Evolutionary conservation across 2,113 vertebrate genomes (phyloP), one percentile per base, ranked within the genome.

Genomic region (Vulpes ferrilata): DNA sequence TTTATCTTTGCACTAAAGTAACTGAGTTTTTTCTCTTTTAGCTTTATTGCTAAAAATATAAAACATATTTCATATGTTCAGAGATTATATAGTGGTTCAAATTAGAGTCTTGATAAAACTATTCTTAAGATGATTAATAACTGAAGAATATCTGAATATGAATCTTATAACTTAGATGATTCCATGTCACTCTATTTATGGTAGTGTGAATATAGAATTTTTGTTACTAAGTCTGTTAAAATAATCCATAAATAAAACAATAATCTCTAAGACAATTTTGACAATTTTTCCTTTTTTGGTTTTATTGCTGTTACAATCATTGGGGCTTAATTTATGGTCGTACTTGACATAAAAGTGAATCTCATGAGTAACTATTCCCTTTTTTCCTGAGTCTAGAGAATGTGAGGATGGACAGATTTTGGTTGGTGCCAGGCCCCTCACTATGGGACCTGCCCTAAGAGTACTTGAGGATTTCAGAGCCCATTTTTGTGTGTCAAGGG

Each of bases 371-470:
- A 38, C 6, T 30, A 2, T 57, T 88, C 23, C 20, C 11, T 19
- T 84, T 23, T 30, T 43, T 23, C 30, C 57, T 23, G 84, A 12
- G n/a, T 76, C 80, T 32, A 12, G 32, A 53, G 59, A 25, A 51
- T 5, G 30, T 25, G 57, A 48, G 59, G 10, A 3, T 3, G 30
- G 43, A 48, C 13, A 22, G 64, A 15, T 7, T 12, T 16, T 2
- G 19, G 11, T 1, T 2, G 10, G 19, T 22, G 80, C 53, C 55
- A 9, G 1, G 11, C 17, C 30, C 8, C 60, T 10, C 11, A 3
- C 6, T 13, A 1, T 12, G 2, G 53, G 69, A 23, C 23, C 64
- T 20, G 79, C 11, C 22, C 51, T 27, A 25, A 17, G 53, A 22
- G 59, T 12, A 27, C 57, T 48, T 2, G 17, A 20, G n/a, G 7